Base-by-base conservation (phyloP, 1,140 invertebrate species). In the Cyclina sinensis region DNA sequence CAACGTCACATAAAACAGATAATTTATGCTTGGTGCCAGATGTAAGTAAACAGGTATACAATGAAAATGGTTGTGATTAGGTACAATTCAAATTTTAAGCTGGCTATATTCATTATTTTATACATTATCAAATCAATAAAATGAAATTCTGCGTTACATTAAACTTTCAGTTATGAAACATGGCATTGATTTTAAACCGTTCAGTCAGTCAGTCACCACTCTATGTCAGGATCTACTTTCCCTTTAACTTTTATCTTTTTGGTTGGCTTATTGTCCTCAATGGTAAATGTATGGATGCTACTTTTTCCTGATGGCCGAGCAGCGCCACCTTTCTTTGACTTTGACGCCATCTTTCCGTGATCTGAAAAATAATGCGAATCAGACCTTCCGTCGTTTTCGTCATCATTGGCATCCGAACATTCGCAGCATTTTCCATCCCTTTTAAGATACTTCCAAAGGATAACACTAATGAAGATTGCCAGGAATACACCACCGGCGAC, bases 351-450 rank as follows among this genome's bases (percentile, higher is more conserved):
- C 9, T 39, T 12, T 27, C 65, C 32, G 21, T 3, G 65, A 5
- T 16, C 39, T 48, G 32, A n/a, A n/a, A n/a, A n/a, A n/a, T n/a
- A n/a, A n/a, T 30, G 16, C 30, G 43, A 14, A 30, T 16, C 7
- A 1, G 5, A 24, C 14, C 35, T 27, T 3, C 16, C 7, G 0
- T 43, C 24, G 1, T 57, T n/a, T 32, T 43, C 39, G 24, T 79
- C 76, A 32, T 32, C 27, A 9, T n/a, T n/a, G 14, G 14, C 5
- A 18, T 21, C 43, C 21, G 46, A 54, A 46, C 37, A 74, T 39
- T 74, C 7, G 39, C 70, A 74, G 27, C 76, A 79, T 57, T 79
- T 48, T 5, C 30, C 30, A n/a, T 79, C 76, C 24, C 12, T 78
- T 48, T 48, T 54, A 4, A 48, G 24, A 54, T 27, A 78, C 18